phyloP scores from a whole-genome alignment of 2,888 invertebrate genomes.

The Phytoseiulus persimilis region DNA sequence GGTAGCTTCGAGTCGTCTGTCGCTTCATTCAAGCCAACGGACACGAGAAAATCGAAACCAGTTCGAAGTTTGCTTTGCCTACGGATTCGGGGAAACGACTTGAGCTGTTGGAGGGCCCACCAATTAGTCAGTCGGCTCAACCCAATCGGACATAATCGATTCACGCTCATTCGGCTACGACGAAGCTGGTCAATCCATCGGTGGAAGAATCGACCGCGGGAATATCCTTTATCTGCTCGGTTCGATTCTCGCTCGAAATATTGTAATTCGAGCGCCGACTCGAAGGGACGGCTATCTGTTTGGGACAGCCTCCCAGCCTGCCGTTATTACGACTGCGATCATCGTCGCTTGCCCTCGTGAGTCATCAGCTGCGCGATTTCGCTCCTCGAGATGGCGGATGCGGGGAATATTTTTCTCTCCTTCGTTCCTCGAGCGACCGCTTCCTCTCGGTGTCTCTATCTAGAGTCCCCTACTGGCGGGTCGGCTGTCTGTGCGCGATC shows the following conservation, averaged over 20 bases:
- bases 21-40: no score
- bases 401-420: background rate
- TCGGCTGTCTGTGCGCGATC: background rate
- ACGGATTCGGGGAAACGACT: no score
- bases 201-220: no score
- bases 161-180: no score
- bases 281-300: background rate
- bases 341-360: background rate
- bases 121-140: no score
- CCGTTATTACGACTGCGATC: background rate
- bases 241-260: background rate
- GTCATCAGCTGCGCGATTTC: background rate
- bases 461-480: background rate
- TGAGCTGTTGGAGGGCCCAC: no score
- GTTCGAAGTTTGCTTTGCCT: no score
- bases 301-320: background rate
- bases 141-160: no score
- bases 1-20: no score
- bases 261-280: background rate
- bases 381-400: background rate
- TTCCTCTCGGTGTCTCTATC: background rate
- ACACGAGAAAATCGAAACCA: no score
- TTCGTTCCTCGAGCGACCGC: background rate
- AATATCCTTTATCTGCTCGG: background rate
- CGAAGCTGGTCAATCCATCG: no score